phyloP scores from a whole-genome alignment of 92 coral and sea anemone species.

The Palythoa caribaeorum region DNA sequence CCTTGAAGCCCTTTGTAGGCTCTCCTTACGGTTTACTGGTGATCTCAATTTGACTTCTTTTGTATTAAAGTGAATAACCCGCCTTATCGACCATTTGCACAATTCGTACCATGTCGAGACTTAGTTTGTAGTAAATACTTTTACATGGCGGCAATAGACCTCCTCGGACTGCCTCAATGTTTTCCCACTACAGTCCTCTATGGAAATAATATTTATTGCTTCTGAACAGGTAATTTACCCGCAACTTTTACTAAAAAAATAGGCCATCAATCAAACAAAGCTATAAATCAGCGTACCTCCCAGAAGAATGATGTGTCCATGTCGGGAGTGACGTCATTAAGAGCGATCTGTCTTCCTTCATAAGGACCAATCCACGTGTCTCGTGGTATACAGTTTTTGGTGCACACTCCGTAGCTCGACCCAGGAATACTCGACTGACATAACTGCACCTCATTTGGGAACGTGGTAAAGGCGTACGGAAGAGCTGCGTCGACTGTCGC shows the following conservation, averaged over 20 bases:
- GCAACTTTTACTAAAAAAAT: not conserved
- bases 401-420: constrained; percentile 86
- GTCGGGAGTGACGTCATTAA: constrained; percentile 70
- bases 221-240: not conserved
- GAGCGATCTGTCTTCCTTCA: constrained; percentile 84
- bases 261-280: not conserved
- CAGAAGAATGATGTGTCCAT: constrained; percentile 89
- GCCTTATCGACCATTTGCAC: too few species aligned
- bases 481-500: constrained; percentile 12
- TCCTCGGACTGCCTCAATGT: too few species aligned
- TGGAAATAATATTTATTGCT: too few species aligned
- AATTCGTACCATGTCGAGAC: too few species aligned
- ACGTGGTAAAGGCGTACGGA: constrained; percentile 82
- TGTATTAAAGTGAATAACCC: too few species aligned
- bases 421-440: constrained; percentile 95
- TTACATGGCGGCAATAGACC: too few species aligned
- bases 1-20: too few species aligned
- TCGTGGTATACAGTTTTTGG: constrained; percentile 83
- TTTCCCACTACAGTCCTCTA: too few species aligned
- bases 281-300: constrained; percentile 77
- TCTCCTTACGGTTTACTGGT: too few species aligned
- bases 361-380: constrained; percentile 99
- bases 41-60: too few species aligned
- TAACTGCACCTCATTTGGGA: constrained; percentile 91
- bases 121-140: too few species aligned